These are phyloP conservation scores for Drosophila parvula DNA, from an alignment of 1,140 invertebrate species.

Conservation along the genomic window DNA sequence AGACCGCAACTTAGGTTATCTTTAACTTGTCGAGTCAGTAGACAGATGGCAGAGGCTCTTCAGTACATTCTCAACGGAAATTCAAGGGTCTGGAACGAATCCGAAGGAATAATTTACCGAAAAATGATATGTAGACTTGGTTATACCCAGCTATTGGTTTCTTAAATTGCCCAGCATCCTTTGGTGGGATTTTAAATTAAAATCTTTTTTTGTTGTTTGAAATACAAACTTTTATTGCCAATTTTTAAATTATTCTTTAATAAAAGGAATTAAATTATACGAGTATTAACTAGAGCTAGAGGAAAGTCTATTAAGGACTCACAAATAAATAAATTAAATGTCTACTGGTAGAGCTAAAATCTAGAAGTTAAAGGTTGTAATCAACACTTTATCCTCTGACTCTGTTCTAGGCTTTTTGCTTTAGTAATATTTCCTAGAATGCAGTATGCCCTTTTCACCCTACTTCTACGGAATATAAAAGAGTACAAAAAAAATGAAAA, in stretches of 20 bases:
- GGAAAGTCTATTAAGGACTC: too few relatives aligned
- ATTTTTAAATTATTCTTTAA: background rate
- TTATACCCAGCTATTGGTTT: background rate
- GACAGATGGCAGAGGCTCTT: conserved; percentile 8
- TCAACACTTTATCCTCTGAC: too few relatives aligned
- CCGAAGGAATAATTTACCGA: background rate
- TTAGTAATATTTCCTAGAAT: background rate
- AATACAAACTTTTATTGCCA: background rate
- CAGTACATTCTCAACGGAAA: conserved; percentile 25
- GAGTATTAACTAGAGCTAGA: too few relatives aligned
- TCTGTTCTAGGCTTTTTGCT: background rate
- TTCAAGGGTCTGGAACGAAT: background rate
- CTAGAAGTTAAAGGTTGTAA: background rate
- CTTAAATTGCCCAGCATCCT: too few relatives aligned
- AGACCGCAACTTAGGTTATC: conserved; percentile 26
- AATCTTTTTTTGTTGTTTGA: too few relatives aligned
- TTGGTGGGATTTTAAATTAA: background rate
- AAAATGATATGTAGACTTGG: background rate
- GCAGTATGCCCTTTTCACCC: background rate
- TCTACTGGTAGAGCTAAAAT: too few relatives aligned
- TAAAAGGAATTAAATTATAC: too few relatives aligned
- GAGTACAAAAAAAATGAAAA: conserved; percentile 22
- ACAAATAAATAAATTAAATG: too few relatives aligned
- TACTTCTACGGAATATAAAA: background rate
- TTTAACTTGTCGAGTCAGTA: conserved; percentile 17